Conservation (phyloP, 2,113 vertebrate species). For the Tringa solitaria region DNA sequence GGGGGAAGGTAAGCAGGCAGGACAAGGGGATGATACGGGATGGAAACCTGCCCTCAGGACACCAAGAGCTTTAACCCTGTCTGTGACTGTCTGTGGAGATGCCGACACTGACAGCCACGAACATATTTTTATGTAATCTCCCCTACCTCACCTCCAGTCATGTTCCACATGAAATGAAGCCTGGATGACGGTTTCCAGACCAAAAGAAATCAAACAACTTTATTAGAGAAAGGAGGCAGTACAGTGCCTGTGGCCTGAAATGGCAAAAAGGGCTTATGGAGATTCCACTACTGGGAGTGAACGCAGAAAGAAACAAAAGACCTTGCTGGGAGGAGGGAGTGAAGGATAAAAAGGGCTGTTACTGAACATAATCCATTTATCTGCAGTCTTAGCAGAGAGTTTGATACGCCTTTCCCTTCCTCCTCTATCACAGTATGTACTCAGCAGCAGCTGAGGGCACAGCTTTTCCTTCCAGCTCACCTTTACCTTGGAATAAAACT, state of each 20-base stretch:
- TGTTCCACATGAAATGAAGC: background rate
- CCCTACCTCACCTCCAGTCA: background rate
- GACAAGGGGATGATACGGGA: background rate
- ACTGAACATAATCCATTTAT: background rate
- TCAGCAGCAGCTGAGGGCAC: background rate
- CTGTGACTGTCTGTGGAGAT: background rate
- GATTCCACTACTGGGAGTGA: background rate
- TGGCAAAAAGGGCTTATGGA: background rate
- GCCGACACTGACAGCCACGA: background rate
- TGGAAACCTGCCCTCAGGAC: too few relatives aligned
- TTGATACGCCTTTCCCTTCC: background rate
- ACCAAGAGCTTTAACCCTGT: background rate
- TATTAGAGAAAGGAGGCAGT: background rate
- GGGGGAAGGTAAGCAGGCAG: background rate
- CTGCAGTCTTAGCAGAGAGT: background rate
- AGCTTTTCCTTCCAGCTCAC: background rate
- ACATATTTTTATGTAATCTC: background rate
- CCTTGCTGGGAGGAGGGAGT: background rate
- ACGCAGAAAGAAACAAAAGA: background rate
- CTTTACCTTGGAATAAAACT: background rate
- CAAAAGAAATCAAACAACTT: background rate
- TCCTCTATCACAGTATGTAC: background rate
- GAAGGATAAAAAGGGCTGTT: background rate
- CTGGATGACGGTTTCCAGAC: background rate
- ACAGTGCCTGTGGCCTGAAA: background rate